These are phyloP conservation scores for Percopsis omiscomaycus DNA, from an alignment of 2,797 vertebrate species.

Conservation along the genomic window DNA sequence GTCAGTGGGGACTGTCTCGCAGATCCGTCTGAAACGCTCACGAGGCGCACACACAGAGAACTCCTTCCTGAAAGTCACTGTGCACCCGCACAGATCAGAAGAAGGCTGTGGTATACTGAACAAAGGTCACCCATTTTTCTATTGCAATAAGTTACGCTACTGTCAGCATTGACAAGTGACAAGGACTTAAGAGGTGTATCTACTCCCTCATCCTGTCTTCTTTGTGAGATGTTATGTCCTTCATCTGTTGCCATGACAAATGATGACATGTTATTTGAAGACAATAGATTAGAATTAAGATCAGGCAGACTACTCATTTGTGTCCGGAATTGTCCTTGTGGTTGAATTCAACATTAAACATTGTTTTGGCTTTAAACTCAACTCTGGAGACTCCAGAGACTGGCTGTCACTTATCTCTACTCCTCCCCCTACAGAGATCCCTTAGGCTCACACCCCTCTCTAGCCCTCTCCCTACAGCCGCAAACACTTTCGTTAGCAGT, in stretches of 20 bases:
- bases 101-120: constrained; percentile 51
- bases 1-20: constrained; percentile 27
- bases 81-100: constrained; percentile 21
- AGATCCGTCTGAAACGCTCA: constrained; percentile 18
- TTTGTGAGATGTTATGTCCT: not conserved
- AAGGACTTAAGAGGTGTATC: constrained; percentile 1
- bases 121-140: not conserved
- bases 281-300: too few species aligned
- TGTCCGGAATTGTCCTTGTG: too few species aligned
- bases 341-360: too few species aligned
- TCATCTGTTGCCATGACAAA: not conserved
- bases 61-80: constrained; percentile 39
- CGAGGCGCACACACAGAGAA: constrained; percentile 24
- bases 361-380: too few species aligned
- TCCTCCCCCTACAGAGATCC: too few species aligned
- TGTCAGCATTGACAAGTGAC: not conserved
- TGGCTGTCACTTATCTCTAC: too few species aligned
- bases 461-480: too few species aligned
- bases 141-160: not conserved
- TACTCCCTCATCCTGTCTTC: not conserved
- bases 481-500: too few species aligned
- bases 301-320: too few species aligned
- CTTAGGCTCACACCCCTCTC: too few species aligned
- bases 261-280: too few species aligned
- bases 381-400: too few species aligned